Conservation (phyloP, 2,113 vertebrate species). For the Vombatus ursinus region DNA sequence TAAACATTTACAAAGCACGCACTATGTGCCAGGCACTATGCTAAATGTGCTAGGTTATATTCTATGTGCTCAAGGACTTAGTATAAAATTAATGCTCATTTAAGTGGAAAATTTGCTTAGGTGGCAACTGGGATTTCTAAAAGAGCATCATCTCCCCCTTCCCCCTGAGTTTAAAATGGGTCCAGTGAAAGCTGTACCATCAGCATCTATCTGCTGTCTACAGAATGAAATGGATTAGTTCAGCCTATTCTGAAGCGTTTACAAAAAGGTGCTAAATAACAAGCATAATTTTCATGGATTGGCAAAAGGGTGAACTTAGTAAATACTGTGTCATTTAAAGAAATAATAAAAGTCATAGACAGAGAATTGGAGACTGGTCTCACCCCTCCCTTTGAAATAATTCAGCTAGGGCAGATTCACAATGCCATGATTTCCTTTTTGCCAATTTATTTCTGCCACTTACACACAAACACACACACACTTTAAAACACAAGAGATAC, state of each 20-base stretch:
- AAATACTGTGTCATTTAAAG: neutral
- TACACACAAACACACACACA: neutral
- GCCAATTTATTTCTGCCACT: neutral
- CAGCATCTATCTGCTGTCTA: neutral
- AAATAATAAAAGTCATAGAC: neutral
- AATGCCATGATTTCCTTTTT: neutral
- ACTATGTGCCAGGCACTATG: neutral
- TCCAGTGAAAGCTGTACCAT: neutral
- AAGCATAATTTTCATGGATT: neutral
- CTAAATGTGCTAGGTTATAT: neutral
- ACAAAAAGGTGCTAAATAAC: neutral
- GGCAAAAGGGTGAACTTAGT: neutral
- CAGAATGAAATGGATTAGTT: conserved; percentile 1
- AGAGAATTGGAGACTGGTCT: neutral
- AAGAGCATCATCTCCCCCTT: neutral
- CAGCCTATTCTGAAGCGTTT: neutral
- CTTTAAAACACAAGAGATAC: neutral
- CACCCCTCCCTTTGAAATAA: neutral
- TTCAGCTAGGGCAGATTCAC: no score
- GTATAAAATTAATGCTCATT: neutral
- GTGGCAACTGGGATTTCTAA: neutral
- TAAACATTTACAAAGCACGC: neutral
- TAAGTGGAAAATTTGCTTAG: neutral
- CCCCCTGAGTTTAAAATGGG: neutral
- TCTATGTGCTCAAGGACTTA: neutral